phyloP scores from a whole-genome alignment of 2,797 vertebrate species.

The Anas capensis region DNA sequence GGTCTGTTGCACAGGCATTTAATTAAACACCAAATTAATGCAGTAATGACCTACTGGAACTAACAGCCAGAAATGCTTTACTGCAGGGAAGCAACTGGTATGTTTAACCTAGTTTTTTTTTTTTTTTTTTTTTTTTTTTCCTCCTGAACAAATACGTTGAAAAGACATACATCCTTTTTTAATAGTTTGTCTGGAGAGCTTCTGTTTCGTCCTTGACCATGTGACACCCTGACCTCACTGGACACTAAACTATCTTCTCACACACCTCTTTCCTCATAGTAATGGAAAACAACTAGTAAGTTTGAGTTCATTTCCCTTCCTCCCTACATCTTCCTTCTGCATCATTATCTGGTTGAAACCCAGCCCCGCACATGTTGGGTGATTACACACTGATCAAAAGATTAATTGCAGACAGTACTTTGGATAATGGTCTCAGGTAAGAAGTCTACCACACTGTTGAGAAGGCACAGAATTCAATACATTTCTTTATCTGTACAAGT shows the following conservation, averaged over 20 bases:
- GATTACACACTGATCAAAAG: conserved; percentile 72
- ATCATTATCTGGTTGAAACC: conserved; percentile 57
- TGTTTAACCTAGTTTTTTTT: conserved; percentile 80
- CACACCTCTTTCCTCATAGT: neutral
- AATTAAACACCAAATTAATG: conserved; percentile 90
- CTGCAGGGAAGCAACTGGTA: conserved; percentile 83
- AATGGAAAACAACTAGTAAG: neutral
- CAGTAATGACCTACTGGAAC: conserved; percentile 88
- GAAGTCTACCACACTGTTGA: conserved; percentile 38
- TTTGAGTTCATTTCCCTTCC: neutral
- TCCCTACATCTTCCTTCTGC: neutral
- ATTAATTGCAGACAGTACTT: conserved; percentile 79
- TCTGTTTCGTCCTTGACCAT: conserved; percentile 19
- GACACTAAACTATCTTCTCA: neutral
- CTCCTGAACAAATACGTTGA: conserved; percentile 72
- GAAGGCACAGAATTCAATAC: conserved; percentile 53
- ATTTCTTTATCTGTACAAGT: conserved; percentile 61
- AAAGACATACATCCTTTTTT: conserved; percentile 76
- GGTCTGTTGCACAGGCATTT: conserved; percentile 88
- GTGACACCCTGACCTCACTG: conserved; percentile 3
- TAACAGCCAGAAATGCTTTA: conserved; percentile 86
- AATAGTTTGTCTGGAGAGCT: conserved; percentile 36
- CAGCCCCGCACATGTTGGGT: conserved; percentile 45
- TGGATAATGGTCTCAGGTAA: conserved; percentile 71
- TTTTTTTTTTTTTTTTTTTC: conserved; percentile 37